Evolutionary conservation across 2,113 vertebrate species (phyloP).

Genomic region (Phaethon lepturus): DNA sequence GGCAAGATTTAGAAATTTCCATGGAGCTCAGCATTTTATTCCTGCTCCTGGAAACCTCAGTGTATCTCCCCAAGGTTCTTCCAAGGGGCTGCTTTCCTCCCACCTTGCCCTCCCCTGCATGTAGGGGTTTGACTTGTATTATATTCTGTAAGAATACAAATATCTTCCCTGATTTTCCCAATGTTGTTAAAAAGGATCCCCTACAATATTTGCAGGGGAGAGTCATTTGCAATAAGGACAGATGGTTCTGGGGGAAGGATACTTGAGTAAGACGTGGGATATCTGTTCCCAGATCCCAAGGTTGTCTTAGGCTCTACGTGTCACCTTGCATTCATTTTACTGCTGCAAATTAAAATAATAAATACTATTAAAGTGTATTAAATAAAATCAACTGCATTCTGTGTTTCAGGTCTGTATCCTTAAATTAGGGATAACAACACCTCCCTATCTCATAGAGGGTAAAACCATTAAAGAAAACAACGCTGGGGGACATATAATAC

Average conservation of each 20-base stretch:
- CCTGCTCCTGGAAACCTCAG: not conserved
- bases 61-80: not conserved
- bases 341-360: too few species aligned
- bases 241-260: not conserved
- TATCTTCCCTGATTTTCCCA: not conserved
- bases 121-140: not conserved
- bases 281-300: not conserved
- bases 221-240: not conserved
- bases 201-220: not conserved
- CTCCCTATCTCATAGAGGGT: not conserved
- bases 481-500: accelerated
- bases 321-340: too few species aligned
- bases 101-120: not conserved
- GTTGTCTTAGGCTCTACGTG: accelerated
- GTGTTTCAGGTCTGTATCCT: not conserved
- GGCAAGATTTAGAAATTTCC: not conserved
- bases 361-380: too few species aligned
- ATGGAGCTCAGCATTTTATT: not conserved
- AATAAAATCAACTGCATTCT: not conserved
- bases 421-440: not conserved
- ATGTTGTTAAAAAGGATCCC: not conserved
- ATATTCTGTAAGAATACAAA: not conserved
- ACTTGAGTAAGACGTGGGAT: not conserved
- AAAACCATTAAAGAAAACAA: not conserved
- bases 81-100: not conserved